phyloP scores from a whole-genome alignment of 2,888 invertebrate genomes.

The Megaustenia siamemsis region DNA sequence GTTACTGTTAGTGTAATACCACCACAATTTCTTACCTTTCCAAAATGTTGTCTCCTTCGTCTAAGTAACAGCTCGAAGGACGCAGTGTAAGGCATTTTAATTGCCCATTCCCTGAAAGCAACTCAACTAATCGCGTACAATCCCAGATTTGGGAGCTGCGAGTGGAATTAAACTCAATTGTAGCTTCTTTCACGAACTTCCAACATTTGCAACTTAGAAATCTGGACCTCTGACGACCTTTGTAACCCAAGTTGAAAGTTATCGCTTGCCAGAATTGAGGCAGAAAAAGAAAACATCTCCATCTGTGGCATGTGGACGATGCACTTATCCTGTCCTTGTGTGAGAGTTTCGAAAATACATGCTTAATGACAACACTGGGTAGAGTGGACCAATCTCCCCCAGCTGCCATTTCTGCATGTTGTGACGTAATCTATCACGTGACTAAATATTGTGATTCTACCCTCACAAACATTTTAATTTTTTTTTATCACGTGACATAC shows the following conservation, averaged over 20 bases:
- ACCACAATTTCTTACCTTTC: slow-evolving; percentile 41
- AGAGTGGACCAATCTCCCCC: slow-evolving; percentile 71
- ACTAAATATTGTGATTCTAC: slow-evolving; percentile 46
- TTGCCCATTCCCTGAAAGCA: slow-evolving; percentile 75
- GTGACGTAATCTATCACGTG: slow-evolving; percentile 62
- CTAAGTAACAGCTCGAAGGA: slow-evolving; percentile 78
- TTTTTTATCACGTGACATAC: too few relatives aligned
- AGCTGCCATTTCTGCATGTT: slow-evolving; percentile 70
- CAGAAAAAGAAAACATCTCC: slow-evolving; percentile 81
- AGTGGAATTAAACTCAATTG: slow-evolving; percentile 76
- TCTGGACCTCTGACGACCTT: slow-evolving; percentile 68
- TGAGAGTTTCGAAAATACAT: slow-evolving; percentile 82
- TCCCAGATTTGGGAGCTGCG: slow-evolving; percentile 73
- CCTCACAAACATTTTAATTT: neutral
- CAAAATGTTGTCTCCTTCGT: slow-evolving; percentile 52
- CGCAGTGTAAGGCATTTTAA: slow-evolving; percentile 74
- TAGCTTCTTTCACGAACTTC: slow-evolving; percentile 75
- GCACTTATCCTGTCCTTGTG: slow-evolving; percentile 82
- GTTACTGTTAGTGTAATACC: too few relatives aligned
- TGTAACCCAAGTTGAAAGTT: slow-evolving; percentile 64
- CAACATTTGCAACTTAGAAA: slow-evolving; percentile 77
- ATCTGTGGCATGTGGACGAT: slow-evolving; percentile 83
- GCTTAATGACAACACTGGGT: slow-evolving; percentile 78
- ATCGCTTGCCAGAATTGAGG: slow-evolving; percentile 76
- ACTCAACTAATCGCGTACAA: slow-evolving; percentile 70